These are phyloP conservation scores for Cynoglossus semilaevis DNA, from an alignment of 2,113 vertebrate species.

Conservation along the genomic window DNA sequence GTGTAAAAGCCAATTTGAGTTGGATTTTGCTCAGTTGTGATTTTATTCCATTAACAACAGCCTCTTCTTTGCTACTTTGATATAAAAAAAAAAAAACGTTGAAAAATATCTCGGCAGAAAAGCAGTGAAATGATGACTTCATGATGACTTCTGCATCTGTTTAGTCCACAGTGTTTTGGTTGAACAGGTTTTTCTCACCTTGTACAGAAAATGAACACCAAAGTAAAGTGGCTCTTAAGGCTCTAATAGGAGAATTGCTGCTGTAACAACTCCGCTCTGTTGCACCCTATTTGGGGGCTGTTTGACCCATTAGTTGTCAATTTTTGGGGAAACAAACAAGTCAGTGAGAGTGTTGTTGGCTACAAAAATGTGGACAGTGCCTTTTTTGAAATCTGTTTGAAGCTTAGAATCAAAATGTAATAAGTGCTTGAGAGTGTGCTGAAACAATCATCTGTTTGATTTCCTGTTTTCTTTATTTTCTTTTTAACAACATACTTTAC, in stretches of 20 bases:
- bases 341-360: conserved; percentile 48
- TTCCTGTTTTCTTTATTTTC: neutral
- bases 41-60: conserved; percentile 31
- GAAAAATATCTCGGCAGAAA: conserved; percentile 20
- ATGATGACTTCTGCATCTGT: conserved; percentile 31
- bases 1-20: conserved; percentile 51
- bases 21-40: conserved; percentile 34
- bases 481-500: neutral
- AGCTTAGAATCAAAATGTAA: conserved; percentile 9
- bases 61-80: neutral
- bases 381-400: conserved; percentile 14
- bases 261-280: conserved; percentile 37
- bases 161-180: conserved; percentile 21
- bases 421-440: neutral
- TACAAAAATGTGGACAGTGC: conserved; percentile 22
- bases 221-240: conserved; percentile 42
- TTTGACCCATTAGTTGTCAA: conserved; percentile 62
- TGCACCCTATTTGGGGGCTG: conserved; percentile 47
- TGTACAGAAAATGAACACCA: conserved; percentile 38
- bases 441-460: conserved; percentile 1
- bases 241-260: conserved; percentile 28
- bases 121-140: conserved; percentile 43
- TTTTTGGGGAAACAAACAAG: conserved; percentile 52
- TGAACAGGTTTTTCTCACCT: conserved; percentile 37
- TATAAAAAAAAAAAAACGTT: conserved; percentile 1